A percentile compares a stretch with the other conserved stretches of the same genome.
Conservation (phyloP, 2,113 vertebrate genomes). For the Rhynchomys soricoides region DNA sequence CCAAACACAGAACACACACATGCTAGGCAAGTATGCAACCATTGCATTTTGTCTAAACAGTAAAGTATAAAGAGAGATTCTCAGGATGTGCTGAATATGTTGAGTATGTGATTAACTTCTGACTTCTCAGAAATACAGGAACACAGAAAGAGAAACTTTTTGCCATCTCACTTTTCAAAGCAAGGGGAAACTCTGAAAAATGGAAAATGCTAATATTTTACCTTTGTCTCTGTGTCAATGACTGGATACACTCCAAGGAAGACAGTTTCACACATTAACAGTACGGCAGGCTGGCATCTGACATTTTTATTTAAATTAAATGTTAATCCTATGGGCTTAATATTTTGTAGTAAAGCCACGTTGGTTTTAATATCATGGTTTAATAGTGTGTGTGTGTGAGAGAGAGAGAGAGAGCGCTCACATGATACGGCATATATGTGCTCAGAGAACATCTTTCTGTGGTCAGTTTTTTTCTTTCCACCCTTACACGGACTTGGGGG, state of each 20-base stretch:
- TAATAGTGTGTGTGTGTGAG: background rate
- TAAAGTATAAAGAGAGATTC: background rate
- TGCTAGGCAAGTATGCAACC: background rate
- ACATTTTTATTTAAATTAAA: constrained; percentile 39
- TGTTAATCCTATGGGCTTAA: background rate
- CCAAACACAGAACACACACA: background rate
- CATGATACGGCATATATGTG: background rate
- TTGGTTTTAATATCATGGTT: background rate
- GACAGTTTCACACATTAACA: background rate
- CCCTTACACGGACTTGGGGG: background rate
- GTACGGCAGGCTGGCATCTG: background rate
- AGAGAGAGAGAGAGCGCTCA: too few species aligned
- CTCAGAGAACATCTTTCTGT: background rate
- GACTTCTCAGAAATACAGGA: background rate
- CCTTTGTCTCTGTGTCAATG: constrained; percentile 9
- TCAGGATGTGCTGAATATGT: background rate
- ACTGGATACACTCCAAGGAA: background rate
- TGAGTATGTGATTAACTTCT: constrained; percentile 18
- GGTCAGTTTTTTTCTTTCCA: background rate
- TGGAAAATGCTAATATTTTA: constrained; percentile 39
- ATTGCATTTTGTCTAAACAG: background rate
- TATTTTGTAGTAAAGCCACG: constrained; percentile 13
- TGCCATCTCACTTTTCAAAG: constrained; percentile 17
- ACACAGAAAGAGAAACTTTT: background rate
- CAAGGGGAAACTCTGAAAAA: constrained; percentile 36